Base-by-base conservation (phyloP, 2,888 invertebrate species). In the Nomada goodeniana region DNA sequence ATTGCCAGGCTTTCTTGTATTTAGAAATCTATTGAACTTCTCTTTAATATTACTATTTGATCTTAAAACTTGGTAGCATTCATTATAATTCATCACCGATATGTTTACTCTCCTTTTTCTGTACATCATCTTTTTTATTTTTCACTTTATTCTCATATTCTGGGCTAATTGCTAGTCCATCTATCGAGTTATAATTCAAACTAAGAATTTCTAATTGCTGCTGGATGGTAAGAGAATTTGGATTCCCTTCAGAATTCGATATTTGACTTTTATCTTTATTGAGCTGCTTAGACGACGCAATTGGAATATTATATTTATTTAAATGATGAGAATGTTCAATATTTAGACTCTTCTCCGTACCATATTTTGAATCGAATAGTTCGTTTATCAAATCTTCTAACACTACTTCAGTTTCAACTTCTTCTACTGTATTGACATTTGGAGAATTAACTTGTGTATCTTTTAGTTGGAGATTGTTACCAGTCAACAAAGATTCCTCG, bases 1-100 rank as follows among this genome's bases (percentile, higher is more conserved):
- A 75, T 81, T 74, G 47, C 64, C 84, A 88, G 15, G 70, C 60
- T 60, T 82, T 65, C 52, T 72, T 70, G 64, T 57, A 61, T 59
- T 63, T 75, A 72, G n/a, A 80, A 80, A 72, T 86, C 63, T 72
- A 68, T 80, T 78, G 20, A 68, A 23, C 68, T 69, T 65, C 20
- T 72, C 68, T 68, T 70, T 61, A 80, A 90, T 78, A 74, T 76
- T 83, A 82, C 75, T 76, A 79, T 83, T 86, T 81, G 18, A 73
- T 71, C n/a, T 84, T 88, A 86, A 75, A 81, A 80, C 53, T 68
- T 67, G 73, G 80, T 82, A 75, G 42, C 79, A 64, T 80, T 86
- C 82, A 86, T 91, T 92, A 92, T 85, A 92, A 90, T 80, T 92
- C 91, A 80, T 91, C 90, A 60, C 87, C 87, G 87, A 87, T 86